A percentile compares a stretch with the other conserved stretches of the same genome.
Evolutionary conservation across 1,140 invertebrate genomes (phyloP).

Genomic region (Sarcophaga peregrina): DNA sequence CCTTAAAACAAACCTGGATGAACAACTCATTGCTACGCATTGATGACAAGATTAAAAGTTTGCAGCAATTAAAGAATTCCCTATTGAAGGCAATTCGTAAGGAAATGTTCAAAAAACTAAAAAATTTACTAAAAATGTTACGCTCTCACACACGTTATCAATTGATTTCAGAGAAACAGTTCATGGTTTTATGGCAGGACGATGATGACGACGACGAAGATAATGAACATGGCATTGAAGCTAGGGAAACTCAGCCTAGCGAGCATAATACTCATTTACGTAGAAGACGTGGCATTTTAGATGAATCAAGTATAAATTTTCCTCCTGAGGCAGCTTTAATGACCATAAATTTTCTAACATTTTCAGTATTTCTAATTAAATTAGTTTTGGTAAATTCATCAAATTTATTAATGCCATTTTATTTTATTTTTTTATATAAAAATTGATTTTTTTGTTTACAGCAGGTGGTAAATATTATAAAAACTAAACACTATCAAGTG

Average conservation of each 20-base stretch:
- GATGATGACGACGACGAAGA: conserved; percentile 41
- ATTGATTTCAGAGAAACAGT: conserved; percentile 53
- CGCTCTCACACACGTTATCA: background rate
- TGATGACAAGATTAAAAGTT: conserved; percentile 70
- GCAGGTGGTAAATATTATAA: conserved; percentile 68
- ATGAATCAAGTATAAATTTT: conserved; percentile 74
- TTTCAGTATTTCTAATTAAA: conserved; percentile 84
- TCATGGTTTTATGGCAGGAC: conserved; percentile 53
- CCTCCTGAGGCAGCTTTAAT: conserved; percentile 84
- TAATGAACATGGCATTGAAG: background rate
- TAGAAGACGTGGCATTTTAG: conserved; percentile 55
- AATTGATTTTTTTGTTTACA: conserved; percentile 51
- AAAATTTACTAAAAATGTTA: background rate
- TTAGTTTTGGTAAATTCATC: conserved; percentile 75
- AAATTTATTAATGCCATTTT: background rate
- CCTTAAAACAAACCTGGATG: conserved; percentile 69
- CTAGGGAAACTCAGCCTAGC: background rate
- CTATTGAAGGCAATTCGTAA: conserved; percentile 72
- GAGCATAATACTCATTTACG: conserved; percentile 47
- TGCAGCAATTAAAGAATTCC: conserved; percentile 70
- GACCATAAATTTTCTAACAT: conserved; percentile 84
- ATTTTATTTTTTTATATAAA: background rate
- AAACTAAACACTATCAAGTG: conserved; percentile 64
- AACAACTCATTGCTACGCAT: conserved; percentile 68
- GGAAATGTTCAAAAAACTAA: conserved; percentile 45